Evolutionary conservation across 2,113 vertebrate genomes (phyloP).

Genomic region (Leptosomus discolor): DNA sequence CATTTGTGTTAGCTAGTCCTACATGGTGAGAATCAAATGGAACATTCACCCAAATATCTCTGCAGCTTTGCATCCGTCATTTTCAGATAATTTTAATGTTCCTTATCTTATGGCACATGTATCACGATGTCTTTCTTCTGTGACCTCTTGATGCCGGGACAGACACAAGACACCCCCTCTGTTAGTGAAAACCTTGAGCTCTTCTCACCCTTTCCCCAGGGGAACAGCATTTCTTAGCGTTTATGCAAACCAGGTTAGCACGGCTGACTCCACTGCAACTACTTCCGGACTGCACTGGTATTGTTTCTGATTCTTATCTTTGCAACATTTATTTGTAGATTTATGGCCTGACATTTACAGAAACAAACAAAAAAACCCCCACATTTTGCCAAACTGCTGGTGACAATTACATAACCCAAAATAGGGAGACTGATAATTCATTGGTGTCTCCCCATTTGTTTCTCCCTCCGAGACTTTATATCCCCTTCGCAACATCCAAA

Average conservation of each 20-base stretch:
- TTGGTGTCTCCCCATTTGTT: background rate
- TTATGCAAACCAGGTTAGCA: background rate
- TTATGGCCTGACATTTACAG: background rate
- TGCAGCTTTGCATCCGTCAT: background rate
- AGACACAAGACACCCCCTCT: background rate
- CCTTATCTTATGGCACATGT: background rate
- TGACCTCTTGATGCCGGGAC: background rate
- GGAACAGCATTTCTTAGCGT: background rate
- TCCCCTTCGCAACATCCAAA: background rate
- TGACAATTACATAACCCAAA: background rate
- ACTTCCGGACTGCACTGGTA: background rate
- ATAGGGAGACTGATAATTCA: background rate
- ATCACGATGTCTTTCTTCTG: background rate
- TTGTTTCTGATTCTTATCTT: background rate
- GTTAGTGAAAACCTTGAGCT: background rate
- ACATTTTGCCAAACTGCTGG: background rate
- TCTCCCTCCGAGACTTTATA: background rate
- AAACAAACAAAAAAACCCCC: background rate
- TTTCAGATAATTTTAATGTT: background rate
- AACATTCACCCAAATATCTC: background rate
- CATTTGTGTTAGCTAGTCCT: background rate
- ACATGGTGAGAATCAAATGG: background rate
- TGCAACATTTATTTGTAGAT: background rate
- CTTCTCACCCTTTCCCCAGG: background rate
- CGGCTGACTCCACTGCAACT: background rate